Evolutionary conservation across 2,888 invertebrate genomes (phyloP).

Genomic region (Mythimna lalbum): DNA sequence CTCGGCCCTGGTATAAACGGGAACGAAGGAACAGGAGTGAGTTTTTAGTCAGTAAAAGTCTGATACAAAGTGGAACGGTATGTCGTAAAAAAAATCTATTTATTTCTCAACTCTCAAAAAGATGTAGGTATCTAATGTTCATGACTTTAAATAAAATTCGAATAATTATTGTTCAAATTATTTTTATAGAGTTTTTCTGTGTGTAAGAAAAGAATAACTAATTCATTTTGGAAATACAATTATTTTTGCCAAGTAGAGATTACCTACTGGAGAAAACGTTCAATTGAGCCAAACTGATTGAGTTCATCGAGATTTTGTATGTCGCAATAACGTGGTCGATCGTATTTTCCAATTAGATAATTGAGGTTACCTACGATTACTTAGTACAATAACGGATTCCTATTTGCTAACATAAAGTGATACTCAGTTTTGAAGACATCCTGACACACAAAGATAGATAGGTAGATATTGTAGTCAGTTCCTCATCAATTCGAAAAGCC

Average conservation of each 20-base stretch:
- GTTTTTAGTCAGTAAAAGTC: no score
- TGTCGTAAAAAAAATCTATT: no score
- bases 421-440: neutral
- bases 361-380: no score
- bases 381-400: no score
- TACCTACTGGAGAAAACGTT: no score
- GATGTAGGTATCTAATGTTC: neutral
- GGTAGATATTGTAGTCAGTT: neutral
- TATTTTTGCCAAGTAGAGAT: neutral
- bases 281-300: no score
- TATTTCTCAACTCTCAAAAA: no score
- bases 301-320: neutral
- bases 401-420: no score
- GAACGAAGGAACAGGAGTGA: no score
- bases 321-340: neutral
- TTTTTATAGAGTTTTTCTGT: neutral
- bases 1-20: no score
- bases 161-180: slow-evolving; percentile 5
- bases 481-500: slow-evolving; percentile 8
- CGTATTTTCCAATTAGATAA: neutral
- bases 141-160: neutral
- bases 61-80: no score
- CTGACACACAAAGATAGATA: neutral
- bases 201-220: slow-evolving; percentile 9
- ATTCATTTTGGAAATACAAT: neutral